phyloP scores from a whole-genome alignment of 2,888 invertebrate genomes.

The Trachelus stipa region DNA sequence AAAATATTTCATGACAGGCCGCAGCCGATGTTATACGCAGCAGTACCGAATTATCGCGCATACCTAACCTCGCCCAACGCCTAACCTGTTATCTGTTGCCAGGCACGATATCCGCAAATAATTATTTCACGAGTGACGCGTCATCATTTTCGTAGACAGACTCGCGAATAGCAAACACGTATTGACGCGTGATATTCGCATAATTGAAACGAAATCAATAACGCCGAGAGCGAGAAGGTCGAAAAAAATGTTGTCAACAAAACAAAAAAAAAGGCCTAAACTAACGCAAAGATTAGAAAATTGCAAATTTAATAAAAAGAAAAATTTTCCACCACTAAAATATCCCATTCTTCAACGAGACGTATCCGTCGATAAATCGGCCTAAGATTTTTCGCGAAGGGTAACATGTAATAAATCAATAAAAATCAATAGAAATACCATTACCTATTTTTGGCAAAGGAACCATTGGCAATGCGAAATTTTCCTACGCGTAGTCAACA shows the following conservation, averaged over 20 bases:
- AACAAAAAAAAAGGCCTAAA: neutral
- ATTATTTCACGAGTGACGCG: constrained; percentile 21
- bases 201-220: neutral
- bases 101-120: constrained; percentile 36
- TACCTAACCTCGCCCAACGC: constrained; percentile 35
- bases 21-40: neutral
- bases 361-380: too few relatives aligned
- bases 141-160: neutral
- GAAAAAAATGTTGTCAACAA: neutral
- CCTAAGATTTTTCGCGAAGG: too few relatives aligned
- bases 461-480: too few relatives aligned
- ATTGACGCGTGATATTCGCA: neutral
- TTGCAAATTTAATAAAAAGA: neutral
- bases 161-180: neutral
- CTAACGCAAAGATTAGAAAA: neutral
- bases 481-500: neutral
- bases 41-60: constrained; percentile 6
- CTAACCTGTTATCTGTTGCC: constrained; percentile 40
- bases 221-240: neutral
- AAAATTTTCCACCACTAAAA: neutral
- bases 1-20: neutral
- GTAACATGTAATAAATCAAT: too few relatives aligned
- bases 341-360: neutral
- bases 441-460: too few relatives aligned
- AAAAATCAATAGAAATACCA: too few relatives aligned